Conservation (phyloP, 2,888 invertebrate species). For the Cataglyphis albicans region DNA sequence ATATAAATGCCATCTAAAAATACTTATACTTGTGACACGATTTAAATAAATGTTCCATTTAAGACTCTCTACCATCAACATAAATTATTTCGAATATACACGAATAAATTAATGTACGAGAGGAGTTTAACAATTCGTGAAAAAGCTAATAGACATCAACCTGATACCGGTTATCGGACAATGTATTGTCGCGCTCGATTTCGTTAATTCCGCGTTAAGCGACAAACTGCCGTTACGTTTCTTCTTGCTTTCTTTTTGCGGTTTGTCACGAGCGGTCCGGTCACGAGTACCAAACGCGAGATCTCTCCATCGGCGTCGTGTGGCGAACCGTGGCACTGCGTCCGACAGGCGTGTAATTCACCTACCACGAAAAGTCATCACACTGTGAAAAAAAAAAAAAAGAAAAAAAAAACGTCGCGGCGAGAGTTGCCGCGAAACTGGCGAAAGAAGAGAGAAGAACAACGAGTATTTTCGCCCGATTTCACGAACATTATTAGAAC, state of each 20-base stretch:
- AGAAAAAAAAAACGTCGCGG: slow-evolving; percentile 74
- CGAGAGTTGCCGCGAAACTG: slow-evolving; percentile 57
- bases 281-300: slow-evolving; percentile 38
- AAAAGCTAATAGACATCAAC: not conserved
- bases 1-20: not conserved
- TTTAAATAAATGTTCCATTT: not conserved
- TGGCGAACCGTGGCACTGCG: slow-evolving; percentile 74
- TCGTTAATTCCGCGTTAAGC: slow-evolving; percentile 74
- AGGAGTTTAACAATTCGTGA: not conserved
- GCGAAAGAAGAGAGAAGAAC: slow-evolving; percentile 42
- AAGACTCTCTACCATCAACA: not conserved
- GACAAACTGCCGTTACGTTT: slow-evolving; percentile 68
- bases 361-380: slow-evolving; percentile 79
- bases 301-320: slow-evolving; percentile 53
- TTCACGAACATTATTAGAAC: slow-evolving; percentile 54
- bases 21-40: not conserved
- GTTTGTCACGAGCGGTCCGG: slow-evolving; percentile 49
- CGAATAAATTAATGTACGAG: not conserved
- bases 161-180: slow-evolving; percentile 60
- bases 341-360: slow-evolving; percentile 85
- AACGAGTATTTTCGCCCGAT: slow-evolving; percentile 56
- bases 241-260: slow-evolving; percentile 26
- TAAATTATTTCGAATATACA: not conserved
- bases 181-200: slow-evolving; percentile 74
- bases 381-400: slow-evolving; percentile 79